phyloP scores from a whole-genome alignment of 2,888 invertebrate species.

The Tribolium freemani region DNA sequence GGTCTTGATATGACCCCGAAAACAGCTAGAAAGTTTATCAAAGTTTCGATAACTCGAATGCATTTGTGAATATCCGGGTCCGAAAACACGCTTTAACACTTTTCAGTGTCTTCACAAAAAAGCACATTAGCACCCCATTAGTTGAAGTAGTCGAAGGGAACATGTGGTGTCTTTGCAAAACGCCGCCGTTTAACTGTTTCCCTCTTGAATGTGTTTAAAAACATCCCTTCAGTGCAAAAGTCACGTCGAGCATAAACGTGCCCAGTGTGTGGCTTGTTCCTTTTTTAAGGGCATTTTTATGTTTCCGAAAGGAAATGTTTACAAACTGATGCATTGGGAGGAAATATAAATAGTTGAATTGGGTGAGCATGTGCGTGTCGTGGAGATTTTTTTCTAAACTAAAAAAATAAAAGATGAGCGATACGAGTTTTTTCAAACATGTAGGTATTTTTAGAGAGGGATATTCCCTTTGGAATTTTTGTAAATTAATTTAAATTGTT shows the following conservation, averaged over 20 bases:
- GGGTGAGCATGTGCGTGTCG: neutral
- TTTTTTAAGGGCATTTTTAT: conserved; percentile 59
- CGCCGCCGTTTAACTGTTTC: conserved; percentile 42
- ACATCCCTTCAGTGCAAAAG: conserved; percentile 47
- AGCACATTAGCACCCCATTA: conserved; percentile 52
- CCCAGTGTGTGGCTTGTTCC: conserved; percentile 35
- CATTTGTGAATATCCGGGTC: neutral
- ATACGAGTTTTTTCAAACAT: neutral
- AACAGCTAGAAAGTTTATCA: neutral
- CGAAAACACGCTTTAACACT: conserved; percentile 38
- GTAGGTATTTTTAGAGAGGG: neutral
- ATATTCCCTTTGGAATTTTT: neutral
- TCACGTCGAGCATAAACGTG: conserved; percentile 41
- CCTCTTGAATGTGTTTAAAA: conserved; percentile 41
- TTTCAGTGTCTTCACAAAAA: conserved; percentile 28
- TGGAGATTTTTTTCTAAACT: neutral
- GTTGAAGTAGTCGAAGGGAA: conserved; percentile 28
- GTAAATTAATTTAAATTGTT: neutral
- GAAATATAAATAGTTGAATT: conserved; percentile 52
- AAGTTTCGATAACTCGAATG: conserved; percentile 2
- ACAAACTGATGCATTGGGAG: conserved; percentile 49
- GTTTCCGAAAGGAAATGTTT: conserved; percentile 61
- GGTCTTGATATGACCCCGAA: conserved; percentile 10
- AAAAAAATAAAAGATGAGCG: neutral
- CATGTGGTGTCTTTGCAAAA: conserved; percentile 47